Conservation (phyloP, 2,888 invertebrate genomes). For the Heliconius aoede region DNA sequence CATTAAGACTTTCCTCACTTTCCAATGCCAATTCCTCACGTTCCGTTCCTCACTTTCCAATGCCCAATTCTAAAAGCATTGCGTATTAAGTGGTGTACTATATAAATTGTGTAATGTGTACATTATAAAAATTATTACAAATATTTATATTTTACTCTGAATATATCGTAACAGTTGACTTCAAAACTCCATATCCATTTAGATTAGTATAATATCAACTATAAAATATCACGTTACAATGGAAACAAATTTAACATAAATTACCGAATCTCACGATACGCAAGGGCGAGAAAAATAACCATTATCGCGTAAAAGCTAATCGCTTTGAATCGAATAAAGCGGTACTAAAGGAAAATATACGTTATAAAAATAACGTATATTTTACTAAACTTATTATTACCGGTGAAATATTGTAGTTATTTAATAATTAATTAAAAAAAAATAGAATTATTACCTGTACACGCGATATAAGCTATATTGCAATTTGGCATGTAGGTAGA, state of each 20-base stretch:
- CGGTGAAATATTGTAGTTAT: neutral
- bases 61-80: too few relatives aligned
- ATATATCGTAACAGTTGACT: neutral
- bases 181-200: neutral
- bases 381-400: neutral
- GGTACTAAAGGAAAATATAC: conserved; percentile 31
- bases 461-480: neutral
- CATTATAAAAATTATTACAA: neutral
- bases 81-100: too few relatives aligned
- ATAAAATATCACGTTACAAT: conserved; percentile 20
- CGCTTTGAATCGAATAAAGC: conserved; percentile 31
- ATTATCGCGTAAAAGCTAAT: conserved; percentile 38
- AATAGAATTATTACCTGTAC: neutral
- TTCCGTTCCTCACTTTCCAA: too few relatives aligned
- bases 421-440: neutral
- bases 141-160: neutral
- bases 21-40: too few relatives aligned
- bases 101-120: neutral
- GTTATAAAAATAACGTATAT: neutral
- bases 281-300: conserved; percentile 36
- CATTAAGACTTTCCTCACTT: too few relatives aligned
- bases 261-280: conserved; percentile 40
- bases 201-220: neutral
- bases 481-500: too few relatives aligned
- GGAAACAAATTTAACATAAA: conserved; percentile 40